phyloP scores from a whole-genome alignment of 2,797 vertebrate species.

The Mus spretus region DNA sequence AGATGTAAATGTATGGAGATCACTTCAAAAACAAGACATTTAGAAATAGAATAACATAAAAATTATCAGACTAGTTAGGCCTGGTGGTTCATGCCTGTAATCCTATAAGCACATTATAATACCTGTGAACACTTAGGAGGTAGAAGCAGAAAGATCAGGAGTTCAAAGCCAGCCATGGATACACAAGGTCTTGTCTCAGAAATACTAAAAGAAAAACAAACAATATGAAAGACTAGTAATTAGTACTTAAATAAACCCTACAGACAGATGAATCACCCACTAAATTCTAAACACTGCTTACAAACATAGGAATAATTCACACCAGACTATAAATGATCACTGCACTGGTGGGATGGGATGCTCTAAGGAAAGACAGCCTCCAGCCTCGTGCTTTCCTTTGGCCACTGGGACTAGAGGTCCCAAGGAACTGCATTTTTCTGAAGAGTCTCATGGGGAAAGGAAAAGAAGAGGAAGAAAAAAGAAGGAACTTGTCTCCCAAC shows the following conservation, averaged over 20 bases:
- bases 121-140: neutral
- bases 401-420: too few relatives aligned
- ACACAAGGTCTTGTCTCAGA: neutral
- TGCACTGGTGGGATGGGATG: neutral
- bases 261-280: constrained; percentile 5
- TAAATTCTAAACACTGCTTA: constrained; percentile 30
- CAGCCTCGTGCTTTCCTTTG: neutral
- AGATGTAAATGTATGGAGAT: neutral
- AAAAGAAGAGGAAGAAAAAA: neutral
- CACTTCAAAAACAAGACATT: constrained; percentile 18
- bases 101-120: neutral
- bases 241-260: constrained; percentile 43
- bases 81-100: neutral
- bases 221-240: neutral
- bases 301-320: neutral
- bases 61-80: neutral
- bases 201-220: neutral
- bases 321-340: neutral
- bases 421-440: neutral
- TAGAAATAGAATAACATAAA: constrained; percentile 37
- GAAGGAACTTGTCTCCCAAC: neutral
- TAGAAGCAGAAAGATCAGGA: neutral
- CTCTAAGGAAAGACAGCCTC: neutral
- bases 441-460: neutral
- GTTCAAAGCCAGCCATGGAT: neutral